Base-by-base conservation (phyloP, 2,113 vertebrate genomes). In the Phrynocephalus versicolor region DNA sequence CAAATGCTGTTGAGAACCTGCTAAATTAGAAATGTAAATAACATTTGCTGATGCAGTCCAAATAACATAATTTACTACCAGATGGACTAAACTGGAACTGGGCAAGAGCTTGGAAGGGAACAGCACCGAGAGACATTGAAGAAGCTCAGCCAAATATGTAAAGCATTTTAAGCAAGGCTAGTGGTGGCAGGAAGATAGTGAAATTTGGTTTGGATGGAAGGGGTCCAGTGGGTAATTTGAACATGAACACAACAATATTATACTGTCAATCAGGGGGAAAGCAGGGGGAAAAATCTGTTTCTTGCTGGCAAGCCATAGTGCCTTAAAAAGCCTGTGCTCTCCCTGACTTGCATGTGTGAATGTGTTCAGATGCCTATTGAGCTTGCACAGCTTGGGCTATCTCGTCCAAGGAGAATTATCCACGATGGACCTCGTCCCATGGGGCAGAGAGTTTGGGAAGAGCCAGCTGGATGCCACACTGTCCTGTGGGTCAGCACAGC, bases 21-120 rank as follows among this genome's bases (percentile, higher is more conserved):
- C 91, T 75, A 91, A 72, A 77, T 83, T 58, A 83, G n/a, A 74
- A 86, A 81, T 76, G 39, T 90, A 91, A 91, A 90, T 79, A 84
- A 71, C 87, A 89, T 74, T 25, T 7, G 83, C 12, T 0, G 2
- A 78, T 92, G 88, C 64, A 75, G 30, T 88, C 37, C 33, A 85
- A 84, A 78, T 86, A 82, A 14, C 69, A 83, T 82, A 62, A 83
- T 33, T 51, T 55, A 9, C 81, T 87, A 39, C 75, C 10, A 14
- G 82, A 84, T 65, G 3, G 71, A 58, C 82, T 92, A 2, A 65
- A 71, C 45, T 88, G 86, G 45, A 82, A 45, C 39, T 74, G 60
- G 2, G 0, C 19, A 55, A 83, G 18, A 65, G 30, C 70, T 82
- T 85, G 64, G 55, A 88, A 84, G 64, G 57, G 92, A 74, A 45